phyloP scores from a whole-genome alignment of 2,797 vertebrate species.

The Hozukius guyotensis region DNA sequence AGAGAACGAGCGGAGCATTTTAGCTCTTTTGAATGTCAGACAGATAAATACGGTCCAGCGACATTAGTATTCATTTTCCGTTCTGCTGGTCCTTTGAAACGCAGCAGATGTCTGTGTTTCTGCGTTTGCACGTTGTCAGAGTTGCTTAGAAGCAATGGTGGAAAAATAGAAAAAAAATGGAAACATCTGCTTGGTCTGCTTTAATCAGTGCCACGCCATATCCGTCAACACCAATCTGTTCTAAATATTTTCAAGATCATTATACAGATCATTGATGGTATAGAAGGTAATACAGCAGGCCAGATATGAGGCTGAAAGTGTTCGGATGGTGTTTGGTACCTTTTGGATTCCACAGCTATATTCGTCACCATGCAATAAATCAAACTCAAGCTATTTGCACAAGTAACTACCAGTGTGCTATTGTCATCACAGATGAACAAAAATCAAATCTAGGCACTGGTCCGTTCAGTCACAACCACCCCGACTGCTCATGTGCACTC shows the following conservation, averaged over 20 bases:
- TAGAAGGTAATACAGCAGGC: neutral
- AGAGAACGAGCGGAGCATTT: slow-evolving; percentile 55
- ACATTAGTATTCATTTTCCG: slow-evolving; percentile 70
- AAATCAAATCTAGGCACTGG: neutral
- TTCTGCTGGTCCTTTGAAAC: slow-evolving; percentile 56
- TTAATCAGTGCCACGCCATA: slow-evolving; percentile 26
- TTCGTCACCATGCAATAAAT: slow-evolving; percentile 35
- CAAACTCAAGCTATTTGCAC: slow-evolving; percentile 32
- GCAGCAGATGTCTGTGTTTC: slow-evolving; percentile 72
- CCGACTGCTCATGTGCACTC: slow-evolving; percentile 29
- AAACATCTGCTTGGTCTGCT: slow-evolving; percentile 58
- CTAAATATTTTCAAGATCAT: slow-evolving; percentile 24
- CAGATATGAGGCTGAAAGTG: slow-evolving; percentile 28
- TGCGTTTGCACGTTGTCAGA: slow-evolving; percentile 68
- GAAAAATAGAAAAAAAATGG: slow-evolving; percentile 21
- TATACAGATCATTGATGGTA: slow-evolving; percentile 3
- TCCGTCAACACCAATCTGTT: slow-evolving; percentile 49
- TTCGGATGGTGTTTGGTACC: slow-evolving; percentile 25
- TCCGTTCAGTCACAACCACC: neutral
- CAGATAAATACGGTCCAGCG: slow-evolving; percentile 46
- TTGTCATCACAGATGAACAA: neutral
- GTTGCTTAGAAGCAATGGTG: slow-evolving; percentile 42
- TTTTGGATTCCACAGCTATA: slow-evolving; percentile 7
- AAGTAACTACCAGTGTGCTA: neutral
- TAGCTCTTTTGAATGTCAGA: slow-evolving; percentile 60